Evolutionary conservation across 2,797 vertebrate species (phyloP).

Genomic region (Alcedo atthis): DNA sequence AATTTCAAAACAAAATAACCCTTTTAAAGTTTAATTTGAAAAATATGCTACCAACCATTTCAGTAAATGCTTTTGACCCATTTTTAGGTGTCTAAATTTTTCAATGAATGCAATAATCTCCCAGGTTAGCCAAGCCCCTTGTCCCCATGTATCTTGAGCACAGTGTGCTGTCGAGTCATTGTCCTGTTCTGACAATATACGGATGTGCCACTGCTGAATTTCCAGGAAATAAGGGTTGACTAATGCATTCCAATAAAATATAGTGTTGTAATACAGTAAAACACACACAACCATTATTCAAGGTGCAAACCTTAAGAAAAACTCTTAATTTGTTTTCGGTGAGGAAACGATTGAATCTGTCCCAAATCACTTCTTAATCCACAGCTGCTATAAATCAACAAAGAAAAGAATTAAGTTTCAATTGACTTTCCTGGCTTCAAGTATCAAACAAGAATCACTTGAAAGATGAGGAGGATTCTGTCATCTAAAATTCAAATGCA

Average conservation of each 20-base stretch:
- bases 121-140: neutral
- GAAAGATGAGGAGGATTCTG: slow-evolving; percentile 66
- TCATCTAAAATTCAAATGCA: slow-evolving; percentile 67
- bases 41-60: neutral
- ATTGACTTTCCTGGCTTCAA: slow-evolving; percentile 79
- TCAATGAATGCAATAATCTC: neutral
- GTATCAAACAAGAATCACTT: slow-evolving; percentile 70
- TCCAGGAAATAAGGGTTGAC: neutral
- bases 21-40: neutral
- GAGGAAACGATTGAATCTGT: slow-evolving; percentile 72
- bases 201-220: neutral
- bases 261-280: neutral
- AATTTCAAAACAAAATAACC: neutral
- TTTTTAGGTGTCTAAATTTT: neutral
- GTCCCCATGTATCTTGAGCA: neutral
- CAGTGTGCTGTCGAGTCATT: neutral
- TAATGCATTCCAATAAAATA: slow-evolving; percentile 63
- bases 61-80: neutral
- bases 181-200: neutral
- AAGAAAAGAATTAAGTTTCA: slow-evolving; percentile 81
- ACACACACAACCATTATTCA: slow-evolving; percentile 45
- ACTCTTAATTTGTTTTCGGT: slow-evolving; percentile 58
- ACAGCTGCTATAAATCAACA: slow-evolving; percentile 82
- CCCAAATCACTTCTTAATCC: slow-evolving; percentile 77
- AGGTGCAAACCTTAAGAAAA: slow-evolving; percentile 76